Evolutionary conservation across 2,113 vertebrate genomes (phyloP), one percentile per base, ranked within the genome.

Genomic region (Accipiter virgatus): DNA sequence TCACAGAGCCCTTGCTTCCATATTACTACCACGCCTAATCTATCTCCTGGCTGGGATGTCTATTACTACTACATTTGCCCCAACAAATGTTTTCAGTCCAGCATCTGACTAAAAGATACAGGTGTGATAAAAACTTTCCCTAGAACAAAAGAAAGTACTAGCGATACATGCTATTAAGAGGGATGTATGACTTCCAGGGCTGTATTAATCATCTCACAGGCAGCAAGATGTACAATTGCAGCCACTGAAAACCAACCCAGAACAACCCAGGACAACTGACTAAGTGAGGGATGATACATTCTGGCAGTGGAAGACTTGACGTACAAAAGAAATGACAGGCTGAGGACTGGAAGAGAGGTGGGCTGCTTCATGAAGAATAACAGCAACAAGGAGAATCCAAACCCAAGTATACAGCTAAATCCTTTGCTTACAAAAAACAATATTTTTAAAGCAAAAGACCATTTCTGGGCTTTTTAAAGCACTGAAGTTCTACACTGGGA

Each of bases 221-320:
- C 50, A 56, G 40, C 27, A 63, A 62, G 42, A 70, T 25, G 48
- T 59, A 40, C 52, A 85, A 66, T 3, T 81, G 21, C 45, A 91
- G 59, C 12, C 61, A 73, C 3, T 7, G 31, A 82, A 71, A 83
- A 71, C 7, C 43, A 86, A 70, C 36, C 8, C 47, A 86, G 72
- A 88, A 32, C 40, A 93, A 53, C 15, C 3, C 29, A 86, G 55
- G 25, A 72, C 83, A 85, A 73, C 31, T 38, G 74, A 80, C 48
- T 63, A 45, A 48, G 53, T 73, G 56, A 94, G 77, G 15, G 61
- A 27, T 88, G 79, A 96, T 62, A 78, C 27, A 47, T 62, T 75
- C 70, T 93, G 90, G 55, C 90, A 90, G 52, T 26, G 68, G 74
- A 79, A 96, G 81, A 90, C 21, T 62, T 96, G 95, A 96, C 3